Base-by-base conservation (phyloP, 2,888 invertebrate genomes). In the Scaptomyza reducta region DNA sequence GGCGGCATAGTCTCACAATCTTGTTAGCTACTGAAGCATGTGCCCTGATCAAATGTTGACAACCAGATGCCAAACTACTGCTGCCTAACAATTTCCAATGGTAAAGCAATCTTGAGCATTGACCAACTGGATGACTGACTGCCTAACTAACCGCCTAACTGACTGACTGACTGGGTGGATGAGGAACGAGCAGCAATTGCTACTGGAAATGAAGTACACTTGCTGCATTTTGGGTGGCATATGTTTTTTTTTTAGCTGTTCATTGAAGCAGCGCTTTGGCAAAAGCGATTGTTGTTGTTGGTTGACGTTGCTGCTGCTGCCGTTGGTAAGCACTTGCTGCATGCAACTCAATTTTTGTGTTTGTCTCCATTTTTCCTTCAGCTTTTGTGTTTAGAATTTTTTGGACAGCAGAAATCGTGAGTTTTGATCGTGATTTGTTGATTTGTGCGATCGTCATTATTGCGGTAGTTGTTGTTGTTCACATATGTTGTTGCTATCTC, bases 361-460 rank as follows among this genome's bases (percentile, higher is more conserved):
- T 46, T 38, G n/a, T 42, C 62, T 27, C 13, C 38, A 33, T 38
- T 31, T 42, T 42, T 16, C 29, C 57, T 56, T 25, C 40, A 33
- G 22, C 27, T 41, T 41, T 40, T 60, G 47, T 46, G 41, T 54
- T 14, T 33, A 31, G 54, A 47, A 40, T 41, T 51, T 35, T 45
- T 49, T 45, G 56, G 55, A 46, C 46, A 69, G 53, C 62, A 66
- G 56, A 79, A 85, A 82, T 84, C 83, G 83, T 84, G 83, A 84
- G 82, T 70, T 75, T 70, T 67, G 87, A 77, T 83, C 83, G 82
- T 83, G 82, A 84, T 87, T 87, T 81, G 87, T 80, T 81, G 82
- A 86, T 83, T 84, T 83, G 76, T 86, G 84, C 75, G 63, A 76
- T 80, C 70, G 84, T 55, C 50, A 60, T 74, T 69, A 64, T 64